Evolutionary conservation across 2,113 vertebrate species (phyloP).

Genomic region (Rhineura floridana): DNA sequence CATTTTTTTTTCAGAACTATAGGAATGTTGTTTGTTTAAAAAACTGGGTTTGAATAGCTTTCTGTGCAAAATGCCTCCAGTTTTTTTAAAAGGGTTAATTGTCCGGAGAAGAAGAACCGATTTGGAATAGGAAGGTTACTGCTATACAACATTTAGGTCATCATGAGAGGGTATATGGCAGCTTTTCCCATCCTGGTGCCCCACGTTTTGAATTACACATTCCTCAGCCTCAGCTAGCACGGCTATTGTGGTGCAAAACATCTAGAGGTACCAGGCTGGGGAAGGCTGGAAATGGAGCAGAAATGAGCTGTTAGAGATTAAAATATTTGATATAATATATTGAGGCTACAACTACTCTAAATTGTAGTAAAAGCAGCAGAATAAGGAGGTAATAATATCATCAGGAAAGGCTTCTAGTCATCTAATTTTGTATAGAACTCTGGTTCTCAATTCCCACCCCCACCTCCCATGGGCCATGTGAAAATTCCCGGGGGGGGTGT

Average conservation of each 20-base stretch:
- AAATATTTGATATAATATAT: background rate
- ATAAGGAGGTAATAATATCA: background rate
- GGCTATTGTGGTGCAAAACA: too few relatives aligned
- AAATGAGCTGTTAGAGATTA: background rate
- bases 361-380: background rate
- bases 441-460: background rate
- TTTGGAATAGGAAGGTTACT: background rate
- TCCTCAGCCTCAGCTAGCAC: too few relatives aligned
- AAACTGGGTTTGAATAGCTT: background rate
- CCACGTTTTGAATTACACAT: too few relatives aligned
- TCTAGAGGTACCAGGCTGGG: too few relatives aligned
- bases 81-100: background rate
- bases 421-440: background rate
- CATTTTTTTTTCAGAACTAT: background rate
- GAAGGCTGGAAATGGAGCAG: background rate
- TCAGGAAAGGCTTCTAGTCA: background rate
- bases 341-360: too few relatives aligned
- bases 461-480: too few relatives aligned
- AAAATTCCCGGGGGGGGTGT: too few relatives aligned
- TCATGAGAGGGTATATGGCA: background rate
- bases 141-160: background rate
- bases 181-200: too few relatives aligned
- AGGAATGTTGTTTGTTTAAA: background rate
- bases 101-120: background rate
- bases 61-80: background rate